A percentile compares a stretch with the other conserved stretches of the same genome.
These are phyloP conservation scores for Griposia aprilina DNA, from an alignment of 2,888 invertebrate genomes.

Conservation along the genomic window DNA sequence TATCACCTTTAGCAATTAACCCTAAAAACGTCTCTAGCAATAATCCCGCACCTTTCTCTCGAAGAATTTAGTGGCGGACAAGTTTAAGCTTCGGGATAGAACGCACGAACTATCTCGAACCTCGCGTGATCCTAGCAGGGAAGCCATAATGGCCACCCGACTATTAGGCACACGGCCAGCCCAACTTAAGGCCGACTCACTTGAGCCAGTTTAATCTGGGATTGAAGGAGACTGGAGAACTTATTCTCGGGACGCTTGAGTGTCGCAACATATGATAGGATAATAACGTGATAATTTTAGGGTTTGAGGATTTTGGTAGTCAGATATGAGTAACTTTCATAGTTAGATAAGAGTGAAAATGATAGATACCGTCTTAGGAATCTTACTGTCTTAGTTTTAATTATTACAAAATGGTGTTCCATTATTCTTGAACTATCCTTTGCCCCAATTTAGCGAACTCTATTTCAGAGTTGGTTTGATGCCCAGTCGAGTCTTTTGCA, in stretches of 20 bases:
- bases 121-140: conserved; percentile 75
- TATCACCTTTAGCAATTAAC: conserved; percentile 61
- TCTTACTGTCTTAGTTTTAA: not conserved
- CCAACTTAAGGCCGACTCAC: conserved; percentile 71
- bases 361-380: not conserved
- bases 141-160: conserved; percentile 76
- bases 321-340: conserved; percentile 19
- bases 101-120: conserved; percentile 70
- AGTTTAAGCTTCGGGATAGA: conserved; percentile 70
- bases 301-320: conserved; percentile 32
- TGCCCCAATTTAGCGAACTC: too few relatives aligned
- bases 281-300: conserved; percentile 61
- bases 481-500: not conserved
- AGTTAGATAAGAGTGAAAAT: not conserved
- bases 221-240: conserved; percentile 73
- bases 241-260: conserved; percentile 72
- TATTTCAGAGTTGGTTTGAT: not conserved
- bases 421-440: not conserved
- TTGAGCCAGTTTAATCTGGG: conserved; percentile 80
- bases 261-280: conserved; percentile 57
- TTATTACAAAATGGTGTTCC: not conserved
- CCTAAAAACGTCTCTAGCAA: conserved; percentile 60
- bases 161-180: conserved; percentile 79
- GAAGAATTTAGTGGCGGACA: conserved; percentile 69
- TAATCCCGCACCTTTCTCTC: conserved; percentile 67